phyloP scores from a whole-genome alignment of 2,113 vertebrate genomes.

The Gymnobelideus leadbeateri region DNA sequence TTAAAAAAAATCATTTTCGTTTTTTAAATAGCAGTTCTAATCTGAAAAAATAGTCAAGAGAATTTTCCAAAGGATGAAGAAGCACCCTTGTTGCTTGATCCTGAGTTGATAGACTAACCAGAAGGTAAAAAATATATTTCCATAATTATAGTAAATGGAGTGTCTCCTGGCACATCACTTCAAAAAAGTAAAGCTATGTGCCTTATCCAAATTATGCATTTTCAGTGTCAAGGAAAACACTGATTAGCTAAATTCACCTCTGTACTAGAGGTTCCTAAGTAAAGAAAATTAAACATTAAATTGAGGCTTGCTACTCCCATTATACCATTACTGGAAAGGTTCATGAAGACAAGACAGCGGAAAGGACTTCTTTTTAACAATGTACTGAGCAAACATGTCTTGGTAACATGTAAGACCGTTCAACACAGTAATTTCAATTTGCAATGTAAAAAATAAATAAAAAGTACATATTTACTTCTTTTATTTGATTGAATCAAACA shows the following conservation, averaged over 20 bases:
- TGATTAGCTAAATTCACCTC: background rate
- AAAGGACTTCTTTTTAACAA: background rate
- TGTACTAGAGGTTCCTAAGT: conserved; percentile 34
- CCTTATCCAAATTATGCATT: conserved; percentile 25
- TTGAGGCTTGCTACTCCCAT: background rate
- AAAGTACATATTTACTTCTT: conserved; percentile 27
- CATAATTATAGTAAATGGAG: conserved; percentile 45
- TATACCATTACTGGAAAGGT: background rate
- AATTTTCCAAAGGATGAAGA: conserved; percentile 21
- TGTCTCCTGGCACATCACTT: conserved; percentile 40
- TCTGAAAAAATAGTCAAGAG: background rate
- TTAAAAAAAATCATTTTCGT: conserved; percentile 48
- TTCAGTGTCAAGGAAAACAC: background rate
- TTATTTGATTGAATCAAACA: conserved; percentile 37
- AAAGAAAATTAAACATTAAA: conserved; percentile 42
- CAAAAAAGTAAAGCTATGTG: conserved; percentile 39
- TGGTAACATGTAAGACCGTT: background rate
- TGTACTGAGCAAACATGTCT: background rate
- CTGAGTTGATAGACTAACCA: conserved; percentile 13
- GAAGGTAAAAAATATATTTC: conserved; percentile 36
- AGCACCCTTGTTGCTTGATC: background rate
- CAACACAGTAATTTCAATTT: background rate
- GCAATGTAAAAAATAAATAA: background rate
- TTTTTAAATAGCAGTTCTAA: background rate
- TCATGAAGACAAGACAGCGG: background rate